A percentile compares a stretch with the other conserved stretches of the same genome.
Evolutionary conservation across 2,797 vertebrate species (phyloP).

Genomic region (Gambelia wislizenii): DNA sequence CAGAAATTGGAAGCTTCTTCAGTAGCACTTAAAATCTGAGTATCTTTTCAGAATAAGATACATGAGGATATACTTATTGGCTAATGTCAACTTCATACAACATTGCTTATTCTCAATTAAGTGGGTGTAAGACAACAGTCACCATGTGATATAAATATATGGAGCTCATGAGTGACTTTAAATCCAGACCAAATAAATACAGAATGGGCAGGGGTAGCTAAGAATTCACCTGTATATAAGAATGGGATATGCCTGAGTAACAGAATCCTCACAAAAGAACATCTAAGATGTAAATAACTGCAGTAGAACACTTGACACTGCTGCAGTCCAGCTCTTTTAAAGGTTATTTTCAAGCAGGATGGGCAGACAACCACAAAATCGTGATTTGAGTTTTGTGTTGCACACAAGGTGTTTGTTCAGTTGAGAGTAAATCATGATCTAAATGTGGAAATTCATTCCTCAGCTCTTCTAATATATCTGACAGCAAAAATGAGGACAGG

Average conservation of each 20-base stretch:
- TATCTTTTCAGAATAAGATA: background rate
- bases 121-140: no score
- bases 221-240: background rate
- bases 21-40: background rate
- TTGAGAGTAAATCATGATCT: rapidly evolving
- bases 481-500: background rate
- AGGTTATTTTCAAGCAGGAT: background rate
- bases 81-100: no score
- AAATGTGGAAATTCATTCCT: background rate
- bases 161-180: background rate
- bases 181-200: background rate
- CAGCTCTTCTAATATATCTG: background rate
- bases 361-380: background rate
- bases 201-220: no score
- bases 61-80: no score
- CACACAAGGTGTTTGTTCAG: background rate
- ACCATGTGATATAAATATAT: no score
- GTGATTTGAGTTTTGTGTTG: background rate
- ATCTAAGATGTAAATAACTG: background rate
- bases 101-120: background rate
- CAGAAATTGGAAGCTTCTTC: background rate
- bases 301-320: background rate
- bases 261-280: no score
- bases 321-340: background rate
- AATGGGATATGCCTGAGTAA: background rate